A percentile compares a stretch with the other conserved stretches of the same genome.
Conservation (phyloP, 1,140 invertebrate genomes). For the Drosophila nigrodunni region DNA sequence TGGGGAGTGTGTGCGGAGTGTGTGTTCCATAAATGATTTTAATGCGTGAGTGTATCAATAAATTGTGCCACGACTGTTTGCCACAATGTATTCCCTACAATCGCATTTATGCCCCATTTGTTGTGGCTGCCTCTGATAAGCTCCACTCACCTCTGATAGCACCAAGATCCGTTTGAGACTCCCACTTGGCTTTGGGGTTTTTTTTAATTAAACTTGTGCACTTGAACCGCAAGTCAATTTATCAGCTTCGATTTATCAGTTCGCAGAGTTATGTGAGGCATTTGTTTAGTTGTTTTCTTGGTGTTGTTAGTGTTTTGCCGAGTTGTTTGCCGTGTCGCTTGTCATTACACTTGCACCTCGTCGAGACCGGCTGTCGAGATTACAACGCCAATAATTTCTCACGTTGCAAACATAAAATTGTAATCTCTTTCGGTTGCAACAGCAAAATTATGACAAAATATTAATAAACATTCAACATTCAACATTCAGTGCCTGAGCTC, state of each 20-base stretch:
- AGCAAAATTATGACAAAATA: conserved; percentile 79
- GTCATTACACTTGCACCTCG: conserved; percentile 20
- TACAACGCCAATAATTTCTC: conserved; percentile 73
- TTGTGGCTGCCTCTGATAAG: conserved; percentile 39
- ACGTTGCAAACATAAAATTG: conserved; percentile 57
- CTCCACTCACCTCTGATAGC: conserved; percentile 23
- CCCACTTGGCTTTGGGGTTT: not conserved
- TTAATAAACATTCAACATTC: conserved; percentile 73
- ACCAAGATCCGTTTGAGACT: not conserved
- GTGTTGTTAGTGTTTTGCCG: not conserved
- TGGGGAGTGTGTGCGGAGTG: conserved; percentile 16
- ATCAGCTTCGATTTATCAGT: conserved; percentile 54
- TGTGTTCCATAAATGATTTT: conserved; percentile 58
- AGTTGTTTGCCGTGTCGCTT: conserved; percentile 31
- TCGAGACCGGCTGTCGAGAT: conserved; percentile 46
- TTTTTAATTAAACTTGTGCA: conserved; percentile 75
- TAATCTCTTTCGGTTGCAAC: conserved; percentile 50
- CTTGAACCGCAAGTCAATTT: conserved; percentile 64
- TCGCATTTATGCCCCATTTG: conserved; percentile 51
- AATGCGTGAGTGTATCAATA: conserved; percentile 78
- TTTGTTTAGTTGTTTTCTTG: not conserved
- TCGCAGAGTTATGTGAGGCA: conserved; percentile 53
- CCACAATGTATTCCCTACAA: conserved; percentile 10
- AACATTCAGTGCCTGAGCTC: conserved; percentile 16
- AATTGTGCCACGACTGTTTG: conserved; percentile 52